These are phyloP conservation scores for Varanus salvator DNA, from an alignment of 2,113 vertebrate genomes.

Conservation along the genomic window DNA sequence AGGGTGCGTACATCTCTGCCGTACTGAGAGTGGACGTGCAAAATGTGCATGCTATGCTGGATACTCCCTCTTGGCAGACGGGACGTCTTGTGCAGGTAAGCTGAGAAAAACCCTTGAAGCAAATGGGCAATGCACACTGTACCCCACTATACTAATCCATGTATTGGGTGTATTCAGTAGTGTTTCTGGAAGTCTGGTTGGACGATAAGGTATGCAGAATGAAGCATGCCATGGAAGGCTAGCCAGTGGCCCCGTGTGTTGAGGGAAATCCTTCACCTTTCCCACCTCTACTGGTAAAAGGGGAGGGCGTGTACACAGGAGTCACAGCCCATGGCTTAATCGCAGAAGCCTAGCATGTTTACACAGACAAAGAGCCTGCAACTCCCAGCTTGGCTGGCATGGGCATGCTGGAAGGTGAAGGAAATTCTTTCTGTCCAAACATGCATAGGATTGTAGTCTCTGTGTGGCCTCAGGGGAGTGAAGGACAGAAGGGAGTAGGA, in stretches of 20 bases:
- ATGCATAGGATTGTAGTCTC: too few relatives aligned
- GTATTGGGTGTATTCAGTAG: background rate
- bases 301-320: background rate
- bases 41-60: constrained; percentile 84
- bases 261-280: background rate
- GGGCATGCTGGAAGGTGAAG: too few relatives aligned
- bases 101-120: background rate
- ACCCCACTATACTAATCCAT: background rate
- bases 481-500: too few relatives aligned
- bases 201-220: background rate
- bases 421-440: too few relatives aligned
- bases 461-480: too few relatives aligned
- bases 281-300: background rate
- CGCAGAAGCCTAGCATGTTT: too few relatives aligned
- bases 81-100: constrained; percentile 81
- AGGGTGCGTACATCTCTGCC: constrained; percentile 86
- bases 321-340: background rate
- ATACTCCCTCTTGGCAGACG: constrained; percentile 79
- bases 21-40: constrained; percentile 71
- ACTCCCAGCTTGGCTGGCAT: too few relatives aligned
- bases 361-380: too few relatives aligned
- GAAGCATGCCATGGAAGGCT: background rate
- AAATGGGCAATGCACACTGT: constrained; percentile 41
- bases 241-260: background rate
- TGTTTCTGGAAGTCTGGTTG: background rate